These are phyloP conservation scores for Drosophila phalerata DNA, from an alignment of 2,888 invertebrate genomes.

Conservation along the genomic window DNA sequence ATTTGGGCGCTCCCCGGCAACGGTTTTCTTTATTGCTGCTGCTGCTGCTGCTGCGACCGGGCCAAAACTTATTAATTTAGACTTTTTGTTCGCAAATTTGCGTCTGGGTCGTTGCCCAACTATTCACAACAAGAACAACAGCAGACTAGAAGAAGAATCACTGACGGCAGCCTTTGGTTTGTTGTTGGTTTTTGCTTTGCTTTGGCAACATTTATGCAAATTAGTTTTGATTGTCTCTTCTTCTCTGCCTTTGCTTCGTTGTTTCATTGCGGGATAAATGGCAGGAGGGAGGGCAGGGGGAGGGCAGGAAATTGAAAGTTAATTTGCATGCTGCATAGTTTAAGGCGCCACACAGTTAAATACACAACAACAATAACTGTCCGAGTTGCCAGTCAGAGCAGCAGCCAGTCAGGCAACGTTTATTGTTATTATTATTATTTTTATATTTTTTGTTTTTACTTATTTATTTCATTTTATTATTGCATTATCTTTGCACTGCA, in stretches of 20 bases:
- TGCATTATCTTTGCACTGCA: slow-evolving; percentile 69
- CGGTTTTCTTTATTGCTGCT: slow-evolving; percentile 69
- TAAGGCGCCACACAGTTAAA: slow-evolving; percentile 72
- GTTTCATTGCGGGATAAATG: neutral
- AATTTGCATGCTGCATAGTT: slow-evolving; percentile 76
- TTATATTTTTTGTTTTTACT: slow-evolving; percentile 13
- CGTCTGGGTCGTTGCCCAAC: slow-evolving; percentile 79
- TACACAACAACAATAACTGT: slow-evolving; percentile 77
- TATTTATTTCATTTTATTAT: slow-evolving; percentile 65
- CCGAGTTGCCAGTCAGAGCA: slow-evolving; percentile 24
- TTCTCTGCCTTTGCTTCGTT: slow-evolving; percentile 1
- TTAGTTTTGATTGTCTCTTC: slow-evolving; percentile 78
- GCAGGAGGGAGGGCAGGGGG: neutral
- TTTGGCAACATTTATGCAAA: slow-evolving; percentile 79
- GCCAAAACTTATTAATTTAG: slow-evolving; percentile 80
- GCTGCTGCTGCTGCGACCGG: slow-evolving; percentile 43
- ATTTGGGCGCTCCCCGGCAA: slow-evolving; percentile 56
- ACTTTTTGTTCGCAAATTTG: slow-evolving; percentile 81
- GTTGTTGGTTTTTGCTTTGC: slow-evolving; percentile 58
- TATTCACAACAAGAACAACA: slow-evolving; percentile 52
- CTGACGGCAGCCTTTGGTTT: slow-evolving; percentile 50
- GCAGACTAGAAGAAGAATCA: slow-evolving; percentile 10
- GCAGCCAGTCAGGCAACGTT: slow-evolving; percentile 39
- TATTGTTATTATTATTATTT: slow-evolving; percentile 43
- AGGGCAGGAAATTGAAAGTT: slow-evolving; percentile 80